These are phyloP conservation scores for Menidia menidia DNA, from an alignment of 2,797 vertebrate genomes.

Conservation along the genomic window DNA sequence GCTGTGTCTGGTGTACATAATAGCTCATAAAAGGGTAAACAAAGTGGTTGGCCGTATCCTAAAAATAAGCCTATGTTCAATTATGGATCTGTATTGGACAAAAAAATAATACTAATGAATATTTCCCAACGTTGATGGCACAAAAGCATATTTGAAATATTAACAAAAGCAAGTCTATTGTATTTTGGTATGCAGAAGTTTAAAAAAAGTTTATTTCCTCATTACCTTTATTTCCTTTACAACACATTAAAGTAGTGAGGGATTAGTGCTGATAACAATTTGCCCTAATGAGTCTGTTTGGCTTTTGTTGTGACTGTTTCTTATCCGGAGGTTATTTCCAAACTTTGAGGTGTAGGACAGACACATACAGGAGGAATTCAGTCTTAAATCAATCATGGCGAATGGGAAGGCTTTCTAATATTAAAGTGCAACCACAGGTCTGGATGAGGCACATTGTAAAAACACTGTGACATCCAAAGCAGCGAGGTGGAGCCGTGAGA, in stretches of 20 bases:
- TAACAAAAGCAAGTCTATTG: not conserved
- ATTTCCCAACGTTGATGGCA: no score
- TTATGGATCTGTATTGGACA: not conserved
- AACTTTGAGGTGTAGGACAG: conserved; percentile 48
- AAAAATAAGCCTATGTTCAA: conserved; percentile 19
- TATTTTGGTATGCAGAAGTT: not conserved
- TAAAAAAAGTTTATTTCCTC: not conserved
- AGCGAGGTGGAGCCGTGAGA: conserved; percentile 78
- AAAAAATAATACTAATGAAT: no score
- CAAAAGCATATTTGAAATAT: no score
- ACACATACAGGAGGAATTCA: conserved; percentile 51
- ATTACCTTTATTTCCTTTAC: no score
- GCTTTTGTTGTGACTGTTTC: conserved; percentile 15
- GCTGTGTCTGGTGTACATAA: conserved; percentile 43
- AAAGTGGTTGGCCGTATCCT: conserved; percentile 31
- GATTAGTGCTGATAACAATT: conserved; percentile 12
- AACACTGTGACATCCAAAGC: conserved; percentile 71
- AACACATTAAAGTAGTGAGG: not conserved
- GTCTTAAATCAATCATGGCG: conserved; percentile 54
- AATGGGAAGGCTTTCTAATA: conserved; percentile 63
- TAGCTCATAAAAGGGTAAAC: conserved; percentile 45
- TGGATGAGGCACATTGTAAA: conserved; percentile 70
- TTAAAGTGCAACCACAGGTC: conserved; percentile 72
- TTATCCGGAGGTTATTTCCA: conserved; percentile 45
- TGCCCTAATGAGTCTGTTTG: conserved; percentile 9